Conservation (phyloP, 92 coral and sea anemone genomes). For the Phenganax stokvisi region DNA sequence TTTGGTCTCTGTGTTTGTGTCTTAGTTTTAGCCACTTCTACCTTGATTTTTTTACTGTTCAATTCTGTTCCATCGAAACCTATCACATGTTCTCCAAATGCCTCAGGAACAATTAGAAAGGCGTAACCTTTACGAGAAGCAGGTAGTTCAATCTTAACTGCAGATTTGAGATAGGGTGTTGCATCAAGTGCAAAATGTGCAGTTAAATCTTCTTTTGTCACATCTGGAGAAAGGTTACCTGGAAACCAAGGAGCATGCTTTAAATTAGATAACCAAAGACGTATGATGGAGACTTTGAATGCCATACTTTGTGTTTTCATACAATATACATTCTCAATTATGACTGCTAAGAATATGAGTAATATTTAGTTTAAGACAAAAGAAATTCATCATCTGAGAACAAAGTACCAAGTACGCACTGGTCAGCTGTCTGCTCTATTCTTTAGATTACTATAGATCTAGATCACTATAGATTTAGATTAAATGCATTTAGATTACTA, state of each 20-base stretch:
- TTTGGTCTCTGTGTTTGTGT: conserved; percentile 10
- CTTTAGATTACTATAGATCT: too few relatives aligned
- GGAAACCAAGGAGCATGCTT: not conserved
- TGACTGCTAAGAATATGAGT: too few relatives aligned
- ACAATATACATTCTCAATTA: too few relatives aligned
- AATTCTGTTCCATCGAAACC: conserved; percentile 72
- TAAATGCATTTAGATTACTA: too few relatives aligned
- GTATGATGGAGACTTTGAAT: too few relatives aligned
- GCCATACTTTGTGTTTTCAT: too few relatives aligned
- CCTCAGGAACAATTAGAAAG: conserved; percentile 75
- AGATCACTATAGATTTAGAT: too few relatives aligned
- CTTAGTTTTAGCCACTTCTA: conserved; percentile 68
- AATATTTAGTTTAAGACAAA: too few relatives aligned
- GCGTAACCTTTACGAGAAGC: conserved; percentile 68
- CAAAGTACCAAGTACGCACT: too few relatives aligned
- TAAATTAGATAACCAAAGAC: not conserved
- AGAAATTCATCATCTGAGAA: too few relatives aligned
- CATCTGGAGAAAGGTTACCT: conserved; percentile 79
- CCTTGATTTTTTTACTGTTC: conserved; percentile 63
- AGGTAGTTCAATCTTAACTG: conserved; percentile 85
- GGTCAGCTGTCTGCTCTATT: too few relatives aligned
- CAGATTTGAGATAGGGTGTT: conserved; percentile 78
- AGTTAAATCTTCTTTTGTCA: conserved; percentile 70
- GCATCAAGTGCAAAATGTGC: conserved; percentile 74
- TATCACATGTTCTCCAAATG: conserved; percentile 66